Percentiles rank a stretch among this genome's conserved stretches.
Evolutionary conservation across 2,113 vertebrate genomes (phyloP).

Genomic region (Urocolius indicus): DNA sequence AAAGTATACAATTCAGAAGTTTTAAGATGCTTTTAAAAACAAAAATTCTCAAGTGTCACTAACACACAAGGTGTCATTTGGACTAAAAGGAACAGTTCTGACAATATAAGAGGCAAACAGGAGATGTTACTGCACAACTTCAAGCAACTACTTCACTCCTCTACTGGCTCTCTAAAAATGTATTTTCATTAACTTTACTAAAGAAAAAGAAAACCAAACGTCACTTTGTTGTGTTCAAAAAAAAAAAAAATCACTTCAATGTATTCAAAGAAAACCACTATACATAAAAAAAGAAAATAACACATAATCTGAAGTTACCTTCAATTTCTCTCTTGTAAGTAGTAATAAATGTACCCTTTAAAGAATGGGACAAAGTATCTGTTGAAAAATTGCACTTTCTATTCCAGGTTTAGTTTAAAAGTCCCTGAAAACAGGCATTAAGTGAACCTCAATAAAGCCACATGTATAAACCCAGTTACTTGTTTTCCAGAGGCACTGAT

Average conservation of each 20-base stretch:
- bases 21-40: not conserved
- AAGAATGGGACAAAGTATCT: not conserved
- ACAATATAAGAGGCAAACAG: not conserved
- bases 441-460: not conserved
- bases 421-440: not conserved
- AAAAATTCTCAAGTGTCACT: not conserved
- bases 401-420: not conserved
- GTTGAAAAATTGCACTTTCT: not conserved
- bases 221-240: not conserved
- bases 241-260: not conserved
- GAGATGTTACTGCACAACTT: not conserved
- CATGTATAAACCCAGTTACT: not conserved
- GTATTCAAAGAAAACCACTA: not conserved
- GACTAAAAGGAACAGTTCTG: not conserved
- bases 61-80: not conserved
- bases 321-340: not conserved
- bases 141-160: not conserved
- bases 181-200: not conserved
- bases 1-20: not conserved
- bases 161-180: not conserved
- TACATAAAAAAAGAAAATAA: not conserved
- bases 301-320: not conserved
- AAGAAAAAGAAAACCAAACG: not conserved
- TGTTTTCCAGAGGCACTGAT: not conserved
- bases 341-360: not conserved